Evolutionary conservation across 2,113 vertebrate genomes (phyloP), one percentile per base, ranked within the genome.

Genomic region (Vulpes vulpes): DNA sequence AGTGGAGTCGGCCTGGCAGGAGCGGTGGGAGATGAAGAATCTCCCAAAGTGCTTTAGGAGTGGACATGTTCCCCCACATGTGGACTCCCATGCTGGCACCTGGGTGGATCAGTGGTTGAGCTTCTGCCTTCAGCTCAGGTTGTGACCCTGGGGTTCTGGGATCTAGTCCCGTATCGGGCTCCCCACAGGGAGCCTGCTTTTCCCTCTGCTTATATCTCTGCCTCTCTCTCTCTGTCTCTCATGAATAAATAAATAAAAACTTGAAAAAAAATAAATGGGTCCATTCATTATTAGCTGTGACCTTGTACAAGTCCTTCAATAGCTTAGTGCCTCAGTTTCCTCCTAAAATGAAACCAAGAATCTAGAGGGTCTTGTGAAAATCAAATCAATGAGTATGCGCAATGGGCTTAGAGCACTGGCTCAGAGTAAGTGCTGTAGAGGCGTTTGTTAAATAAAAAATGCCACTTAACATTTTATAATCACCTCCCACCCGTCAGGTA

Each of bases 381-480:
- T 49, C 67, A 88, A 95, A 74, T 9, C 2, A 82, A 83, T 60
- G 55, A 73, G 27, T 60, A 80, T 55, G 51, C 93, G 12, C 74
- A 82, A 93, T 53, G 53, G 35, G 60, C 51, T 76, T 1, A 51
- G 73, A 67, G 55, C 25, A 80, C 19, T 5, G 3, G 55, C 49
- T 60, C 53, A 62, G 4, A n/a, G 27, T 71, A 84, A 95, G 53
- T 19, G 23, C 11, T 81, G 43, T 43, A 0, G 27, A 38, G 51
- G 49, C 23, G 20, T 23, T 27, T 94, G 22, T 53, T 90, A 76
- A 79, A 65, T 35, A 91, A 87, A 95, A 94, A 90, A 62, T 49
- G n/a, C 10, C 27, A 22, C 15, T 94, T 90, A 91, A 51, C 55
- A 62, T 51, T 95, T 65, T 65, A 53, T 71, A 51, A 73, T 10